Percentiles rank a stretch among this genome's conserved stretches.
Evolutionary conservation across 2,888 invertebrate genomes (phyloP).

Genomic region (Plebejus melissa): DNA sequence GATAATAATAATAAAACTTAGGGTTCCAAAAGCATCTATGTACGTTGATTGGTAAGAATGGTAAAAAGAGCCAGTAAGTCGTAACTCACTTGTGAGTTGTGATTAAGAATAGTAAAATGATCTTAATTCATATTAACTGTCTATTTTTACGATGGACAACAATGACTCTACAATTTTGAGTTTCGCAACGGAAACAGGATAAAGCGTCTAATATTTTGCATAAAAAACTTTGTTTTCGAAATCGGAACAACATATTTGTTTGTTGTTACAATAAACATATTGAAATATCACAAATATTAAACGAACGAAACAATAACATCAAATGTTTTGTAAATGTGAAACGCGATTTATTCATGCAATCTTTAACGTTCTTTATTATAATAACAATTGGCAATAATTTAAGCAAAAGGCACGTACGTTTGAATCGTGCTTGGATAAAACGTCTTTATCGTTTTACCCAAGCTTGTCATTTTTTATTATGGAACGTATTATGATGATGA

Average conservation of each 20-base stretch:
- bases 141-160: not conserved
- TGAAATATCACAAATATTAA: not conserved
- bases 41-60: no score
- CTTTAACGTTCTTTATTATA: slow-evolving; percentile 1
- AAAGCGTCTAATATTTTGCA: not conserved
- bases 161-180: not conserved
- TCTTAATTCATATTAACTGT: not conserved
- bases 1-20: no score
- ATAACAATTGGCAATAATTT: not conserved
- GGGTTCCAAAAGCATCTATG: no score
- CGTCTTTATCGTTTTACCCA: not conserved
- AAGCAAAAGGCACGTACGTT: not conserved
- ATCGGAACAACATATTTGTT: not conserved
- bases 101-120: not conserved
- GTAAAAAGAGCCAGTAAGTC: no score
- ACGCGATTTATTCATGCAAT: not conserved
- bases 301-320: slow-evolving; percentile 5
- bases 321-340: not conserved
- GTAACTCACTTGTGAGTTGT: not conserved
- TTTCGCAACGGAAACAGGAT: not conserved
- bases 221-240: not conserved
- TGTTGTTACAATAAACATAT: slow-evolving; percentile 1
- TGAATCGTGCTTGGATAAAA: not conserved
- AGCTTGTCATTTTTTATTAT: not conserved
- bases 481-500: not conserved